Conservation (phyloP, 2,113 vertebrate species). For the Callionymus lyra region DNA sequence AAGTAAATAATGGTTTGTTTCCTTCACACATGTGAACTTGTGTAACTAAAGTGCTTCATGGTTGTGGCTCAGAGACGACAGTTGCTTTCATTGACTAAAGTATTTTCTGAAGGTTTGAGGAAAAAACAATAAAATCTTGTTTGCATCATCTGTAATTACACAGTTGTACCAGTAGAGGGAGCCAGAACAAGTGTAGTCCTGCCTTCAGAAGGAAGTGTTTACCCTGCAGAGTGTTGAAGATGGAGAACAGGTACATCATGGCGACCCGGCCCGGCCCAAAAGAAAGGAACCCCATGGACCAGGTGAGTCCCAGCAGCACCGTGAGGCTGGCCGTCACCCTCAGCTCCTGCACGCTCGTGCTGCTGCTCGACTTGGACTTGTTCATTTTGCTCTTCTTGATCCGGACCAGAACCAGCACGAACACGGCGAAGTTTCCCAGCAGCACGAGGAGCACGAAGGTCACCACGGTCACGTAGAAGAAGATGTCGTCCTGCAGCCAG, state of each 20-base stretch:
- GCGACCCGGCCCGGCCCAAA: constrained; percentile 65
- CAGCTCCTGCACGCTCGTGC: constrained; percentile 57
- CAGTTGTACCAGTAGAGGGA: too few relatives aligned
- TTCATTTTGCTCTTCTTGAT: constrained; percentile 64
- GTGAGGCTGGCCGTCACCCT: constrained; percentile 74
- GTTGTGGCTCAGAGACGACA: too few relatives aligned
- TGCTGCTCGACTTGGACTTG: constrained; percentile 34
- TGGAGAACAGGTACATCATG: constrained; percentile 77
- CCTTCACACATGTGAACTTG: too few relatives aligned
- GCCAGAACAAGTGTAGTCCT: too few relatives aligned
- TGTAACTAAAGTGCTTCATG: too few relatives aligned
- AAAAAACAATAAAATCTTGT: too few relatives aligned
- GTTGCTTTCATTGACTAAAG: too few relatives aligned
- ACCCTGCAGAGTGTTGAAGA: constrained; percentile 84
- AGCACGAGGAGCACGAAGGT: constrained; percentile 72
- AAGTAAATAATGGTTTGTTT: too few relatives aligned
- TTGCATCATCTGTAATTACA: too few relatives aligned
- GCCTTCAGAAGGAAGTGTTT: constrained; percentile 15
- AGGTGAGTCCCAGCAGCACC: constrained; percentile 81
- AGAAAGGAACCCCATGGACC: constrained; percentile 76
- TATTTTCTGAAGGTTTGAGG: too few relatives aligned
- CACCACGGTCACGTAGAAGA: constrained; percentile 74
- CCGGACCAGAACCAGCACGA: constrained; percentile 75
- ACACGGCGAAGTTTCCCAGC: constrained; percentile 71
- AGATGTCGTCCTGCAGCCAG: constrained; percentile 70